phyloP scores from a whole-genome alignment of 2,113 vertebrate species.

The Dicerorhinus sumatrensis region DNA sequence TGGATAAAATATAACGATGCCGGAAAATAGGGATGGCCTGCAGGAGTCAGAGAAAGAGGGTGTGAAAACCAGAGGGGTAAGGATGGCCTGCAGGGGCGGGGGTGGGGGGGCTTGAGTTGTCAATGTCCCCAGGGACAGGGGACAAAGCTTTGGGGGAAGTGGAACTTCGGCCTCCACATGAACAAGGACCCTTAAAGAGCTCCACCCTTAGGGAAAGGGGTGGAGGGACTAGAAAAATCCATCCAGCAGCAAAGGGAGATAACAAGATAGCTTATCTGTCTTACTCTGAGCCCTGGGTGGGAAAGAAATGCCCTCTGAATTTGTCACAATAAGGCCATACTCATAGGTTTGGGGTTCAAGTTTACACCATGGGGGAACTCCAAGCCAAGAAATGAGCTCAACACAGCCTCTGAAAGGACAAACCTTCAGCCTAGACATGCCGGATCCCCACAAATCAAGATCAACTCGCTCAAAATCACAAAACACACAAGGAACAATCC shows the following conservation, averaged over 20 bases:
- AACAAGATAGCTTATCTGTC: neutral
- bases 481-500: neutral
- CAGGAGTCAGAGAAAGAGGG: neutral
- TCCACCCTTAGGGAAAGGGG: neutral
- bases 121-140: neutral
- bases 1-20: neutral
- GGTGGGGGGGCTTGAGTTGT: neutral
- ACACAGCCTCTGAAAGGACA: neutral
- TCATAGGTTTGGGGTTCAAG: neutral
- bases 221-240: neutral
- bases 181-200: neutral
- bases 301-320: neutral
- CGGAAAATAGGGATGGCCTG: neutral
- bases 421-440: neutral
- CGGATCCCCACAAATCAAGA: neutral
- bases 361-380: neutral
- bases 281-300: neutral
- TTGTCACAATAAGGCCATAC: neutral
- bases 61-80: neutral
- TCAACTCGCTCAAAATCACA: neutral
- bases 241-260: neutral
- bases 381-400: neutral
- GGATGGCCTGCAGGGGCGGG: fast-evolving
- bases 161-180: neutral
- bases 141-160: neutral